Conservation (phyloP, 2,888 invertebrate genomes). For the Hylaea fasciaria region DNA sequence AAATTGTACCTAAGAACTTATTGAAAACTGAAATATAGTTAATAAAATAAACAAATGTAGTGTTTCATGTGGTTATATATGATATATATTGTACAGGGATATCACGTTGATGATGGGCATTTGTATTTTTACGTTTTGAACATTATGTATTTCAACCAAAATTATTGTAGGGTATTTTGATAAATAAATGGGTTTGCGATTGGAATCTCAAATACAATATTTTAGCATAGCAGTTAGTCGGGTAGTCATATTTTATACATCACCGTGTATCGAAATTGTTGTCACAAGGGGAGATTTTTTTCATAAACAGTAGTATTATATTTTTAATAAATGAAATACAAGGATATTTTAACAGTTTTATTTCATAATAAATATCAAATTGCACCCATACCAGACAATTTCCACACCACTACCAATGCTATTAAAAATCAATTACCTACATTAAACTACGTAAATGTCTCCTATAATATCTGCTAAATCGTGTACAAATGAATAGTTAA, state of each 20-base stretch:
- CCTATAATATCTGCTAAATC: too few relatives aligned
- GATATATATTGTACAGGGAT: too few relatives aligned
- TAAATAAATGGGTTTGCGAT: neutral
- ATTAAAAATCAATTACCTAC: too few relatives aligned
- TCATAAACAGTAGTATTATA: neutral
- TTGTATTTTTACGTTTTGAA: neutral
- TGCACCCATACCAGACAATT: too few relatives aligned
- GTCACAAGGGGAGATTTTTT: neutral
- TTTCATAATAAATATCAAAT: constrained; percentile 1
- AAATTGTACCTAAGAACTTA: too few relatives aligned
- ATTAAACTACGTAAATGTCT: too few relatives aligned
- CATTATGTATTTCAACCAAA: neutral
- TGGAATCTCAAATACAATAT: neutral
- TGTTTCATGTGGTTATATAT: too few relatives aligned
- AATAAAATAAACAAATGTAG: too few relatives aligned
- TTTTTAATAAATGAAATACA: neutral
- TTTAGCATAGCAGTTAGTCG: neutral
- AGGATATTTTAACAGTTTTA: neutral
- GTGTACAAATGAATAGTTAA: too few relatives aligned
- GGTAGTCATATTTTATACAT: neutral
- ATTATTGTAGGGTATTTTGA: neutral
- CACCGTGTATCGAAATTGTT: neutral
- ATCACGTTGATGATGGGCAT: neutral
- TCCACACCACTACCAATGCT: too few relatives aligned
- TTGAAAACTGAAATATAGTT: too few relatives aligned